These are phyloP conservation scores for Epinephelus moara DNA, from an alignment of 2,113 vertebrate genomes.

Conservation along the genomic window DNA sequence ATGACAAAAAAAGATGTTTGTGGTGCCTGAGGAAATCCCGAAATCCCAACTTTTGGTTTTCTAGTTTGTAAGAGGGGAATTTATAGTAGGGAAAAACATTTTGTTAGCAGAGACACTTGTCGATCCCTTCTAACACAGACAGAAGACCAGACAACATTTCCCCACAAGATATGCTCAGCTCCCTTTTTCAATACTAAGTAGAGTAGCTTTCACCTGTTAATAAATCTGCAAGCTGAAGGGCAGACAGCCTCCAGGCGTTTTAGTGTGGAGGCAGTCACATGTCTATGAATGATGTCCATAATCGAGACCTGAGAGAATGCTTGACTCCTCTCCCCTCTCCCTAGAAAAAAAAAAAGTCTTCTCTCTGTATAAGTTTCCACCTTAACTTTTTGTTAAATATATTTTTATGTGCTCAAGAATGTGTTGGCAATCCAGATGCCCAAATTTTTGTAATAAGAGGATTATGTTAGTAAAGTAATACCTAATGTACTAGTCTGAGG, in stretches of 20 bases:
- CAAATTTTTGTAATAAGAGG: neutral
- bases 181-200: neutral
- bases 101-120: neutral
- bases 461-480: neutral
- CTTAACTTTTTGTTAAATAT: neutral
- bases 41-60: too few species aligned
- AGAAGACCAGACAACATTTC: neutral
- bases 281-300: slow-evolving; percentile 14
- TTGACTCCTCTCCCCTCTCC: neutral
- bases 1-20: too few species aligned
- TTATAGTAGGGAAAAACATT: neutral
- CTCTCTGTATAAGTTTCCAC: neutral
- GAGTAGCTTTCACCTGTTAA: neutral
- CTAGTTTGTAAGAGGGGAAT: neutral
- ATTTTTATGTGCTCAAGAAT: neutral
- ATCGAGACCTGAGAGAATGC: slow-evolving; percentile 5
- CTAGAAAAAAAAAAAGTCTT: neutral
- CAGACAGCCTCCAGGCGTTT: slow-evolving; percentile 3
- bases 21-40: too few species aligned
- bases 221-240: neutral
- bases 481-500: neutral
- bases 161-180: neutral
- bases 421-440: neutral
- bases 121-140: neutral
- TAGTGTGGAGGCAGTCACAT: slow-evolving; percentile 8